These are phyloP conservation scores for Diorhabda sublineata DNA, from an alignment of 1,140 invertebrate species.

Conservation along the genomic window DNA sequence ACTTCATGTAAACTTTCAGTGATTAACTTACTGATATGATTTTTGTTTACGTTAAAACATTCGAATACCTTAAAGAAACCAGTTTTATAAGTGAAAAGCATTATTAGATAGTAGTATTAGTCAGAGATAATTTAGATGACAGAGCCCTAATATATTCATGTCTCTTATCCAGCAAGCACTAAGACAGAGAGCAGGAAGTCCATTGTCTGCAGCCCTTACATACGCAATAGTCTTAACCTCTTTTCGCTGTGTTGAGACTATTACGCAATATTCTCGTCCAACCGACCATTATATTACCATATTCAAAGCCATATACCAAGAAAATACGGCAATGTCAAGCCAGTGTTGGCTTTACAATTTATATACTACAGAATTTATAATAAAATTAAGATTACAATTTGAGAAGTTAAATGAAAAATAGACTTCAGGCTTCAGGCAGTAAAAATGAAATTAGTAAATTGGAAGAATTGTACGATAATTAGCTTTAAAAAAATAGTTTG, in stretches of 20 bases:
- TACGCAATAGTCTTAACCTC: conserved; percentile 34
- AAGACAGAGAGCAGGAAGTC: not conserved
- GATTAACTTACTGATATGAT: too few relatives aligned
- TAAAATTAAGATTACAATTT: not conserved
- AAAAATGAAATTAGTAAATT: too few relatives aligned
- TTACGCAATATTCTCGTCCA: conserved; percentile 36
- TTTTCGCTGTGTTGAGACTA: conserved; percentile 24
- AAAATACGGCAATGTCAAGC: conserved; percentile 12
- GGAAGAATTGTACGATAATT: too few relatives aligned
- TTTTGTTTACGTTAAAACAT: too few relatives aligned
- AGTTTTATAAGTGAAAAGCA: too few relatives aligned
- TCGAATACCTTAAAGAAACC: too few relatives aligned
- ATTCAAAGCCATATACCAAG: conserved; percentile 29
- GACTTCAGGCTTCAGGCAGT: too few relatives aligned
- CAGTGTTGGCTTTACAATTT: not conserved
- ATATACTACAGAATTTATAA: not conserved
- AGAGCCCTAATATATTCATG: not conserved
- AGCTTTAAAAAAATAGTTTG: too few relatives aligned
- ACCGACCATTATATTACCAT: conserved; percentile 34
- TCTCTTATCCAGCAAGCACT: not conserved
- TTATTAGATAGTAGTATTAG: too few relatives aligned
- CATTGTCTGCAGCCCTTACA: conserved; percentile 20
- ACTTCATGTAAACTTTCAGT: too few relatives aligned
- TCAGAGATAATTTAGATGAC: not conserved
- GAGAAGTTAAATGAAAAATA: too few relatives aligned